Conservation (phyloP, 2,113 vertebrate genomes). For the Chaetura pelagica region DNA sequence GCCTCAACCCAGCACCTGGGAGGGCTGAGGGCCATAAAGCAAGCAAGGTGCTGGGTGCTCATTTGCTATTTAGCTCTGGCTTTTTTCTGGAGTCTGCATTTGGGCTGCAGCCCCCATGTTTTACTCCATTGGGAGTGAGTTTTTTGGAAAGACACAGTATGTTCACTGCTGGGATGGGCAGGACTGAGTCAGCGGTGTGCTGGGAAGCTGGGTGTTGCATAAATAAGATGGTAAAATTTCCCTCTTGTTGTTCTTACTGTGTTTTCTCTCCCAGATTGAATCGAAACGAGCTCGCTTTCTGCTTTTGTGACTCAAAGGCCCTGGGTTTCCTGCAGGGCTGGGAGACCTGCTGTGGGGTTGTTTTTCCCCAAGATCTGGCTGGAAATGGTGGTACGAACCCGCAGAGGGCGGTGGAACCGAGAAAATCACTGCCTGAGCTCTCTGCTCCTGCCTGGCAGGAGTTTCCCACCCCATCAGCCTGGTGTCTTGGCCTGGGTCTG, state of each 20-base stretch:
- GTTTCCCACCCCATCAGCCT: fast-evolving
- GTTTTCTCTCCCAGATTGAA: neutral
- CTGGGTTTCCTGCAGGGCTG: neutral
- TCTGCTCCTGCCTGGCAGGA: neutral
- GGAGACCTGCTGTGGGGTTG: fast-evolving
- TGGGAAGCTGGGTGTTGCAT: fast-evolving
- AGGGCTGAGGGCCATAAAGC: neutral
- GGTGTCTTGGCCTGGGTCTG: neutral
- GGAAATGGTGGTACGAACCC: constrained; percentile 1
- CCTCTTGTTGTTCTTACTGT: neutral
- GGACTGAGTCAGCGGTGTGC: neutral
- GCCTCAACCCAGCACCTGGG: neutral
- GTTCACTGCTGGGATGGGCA: neutral
- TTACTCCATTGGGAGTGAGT: neutral
- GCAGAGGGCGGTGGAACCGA: constrained; percentile 57
- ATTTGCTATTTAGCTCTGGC: neutral
- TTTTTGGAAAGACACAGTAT: neutral
- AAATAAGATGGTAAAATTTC: neutral
- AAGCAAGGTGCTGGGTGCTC: neutral
- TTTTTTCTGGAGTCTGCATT: fast-evolving
- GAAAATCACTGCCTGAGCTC: neutral
- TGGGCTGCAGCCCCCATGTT: neutral
- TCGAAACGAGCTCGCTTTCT: fast-evolving
- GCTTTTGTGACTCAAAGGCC: fast-evolving
- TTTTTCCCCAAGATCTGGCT: neutral